These are phyloP conservation scores for Petrosia ficiformis DNA, from an alignment of 37 sponge, comb jelly and placozoan genomes.

Conservation along the genomic window DNA sequence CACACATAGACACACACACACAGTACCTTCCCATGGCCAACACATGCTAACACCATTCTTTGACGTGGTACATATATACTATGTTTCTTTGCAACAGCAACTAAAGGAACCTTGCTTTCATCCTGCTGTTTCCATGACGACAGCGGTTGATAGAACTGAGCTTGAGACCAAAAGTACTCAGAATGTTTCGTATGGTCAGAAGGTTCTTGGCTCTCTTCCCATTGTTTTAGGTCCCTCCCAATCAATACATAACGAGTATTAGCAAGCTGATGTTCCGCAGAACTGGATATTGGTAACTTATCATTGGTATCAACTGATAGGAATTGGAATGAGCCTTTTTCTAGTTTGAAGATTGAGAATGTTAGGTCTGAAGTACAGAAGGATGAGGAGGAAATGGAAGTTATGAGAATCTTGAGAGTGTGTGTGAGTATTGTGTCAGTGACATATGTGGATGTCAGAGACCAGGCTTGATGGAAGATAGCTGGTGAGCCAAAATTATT, in stretches of 20 bases:
- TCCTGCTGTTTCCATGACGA: slow-evolving; percentile 32
- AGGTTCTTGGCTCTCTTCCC: slow-evolving; percentile 42
- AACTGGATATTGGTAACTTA: not conserved
- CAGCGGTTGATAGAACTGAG: slow-evolving; percentile 44
- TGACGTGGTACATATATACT: slow-evolving; percentile 59
- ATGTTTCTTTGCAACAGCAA: slow-evolving; percentile 14
- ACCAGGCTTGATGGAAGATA: not conserved
- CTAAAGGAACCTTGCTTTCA: slow-evolving; percentile 17
- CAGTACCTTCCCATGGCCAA: not conserved
- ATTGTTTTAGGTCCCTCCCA: slow-evolving; percentile 45
- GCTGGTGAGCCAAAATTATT: slow-evolving; percentile 13
- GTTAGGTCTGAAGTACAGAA: slow-evolving; percentile 13
- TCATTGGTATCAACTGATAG: not conserved
- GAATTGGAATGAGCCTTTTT: not conserved
- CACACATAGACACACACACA: too few relatives aligned
- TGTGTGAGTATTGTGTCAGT: slow-evolving; percentile 19
- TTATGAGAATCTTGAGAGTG: too few relatives aligned
- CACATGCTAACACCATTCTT: slow-evolving; percentile 18
- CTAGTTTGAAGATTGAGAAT: slow-evolving; percentile 4
- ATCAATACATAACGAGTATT: slow-evolving; percentile 15
- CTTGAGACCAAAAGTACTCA: slow-evolving; percentile 29
- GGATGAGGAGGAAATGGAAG: not conserved
- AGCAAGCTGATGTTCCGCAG: not conserved
- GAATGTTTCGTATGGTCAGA: not conserved
- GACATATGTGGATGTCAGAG: slow-evolving; percentile 19